A percentile compares a stretch with the other conserved stretches of the same genome.
Conservation (phyloP, 2,113 vertebrate species). For the Nothocercus nigrocapillus region DNA sequence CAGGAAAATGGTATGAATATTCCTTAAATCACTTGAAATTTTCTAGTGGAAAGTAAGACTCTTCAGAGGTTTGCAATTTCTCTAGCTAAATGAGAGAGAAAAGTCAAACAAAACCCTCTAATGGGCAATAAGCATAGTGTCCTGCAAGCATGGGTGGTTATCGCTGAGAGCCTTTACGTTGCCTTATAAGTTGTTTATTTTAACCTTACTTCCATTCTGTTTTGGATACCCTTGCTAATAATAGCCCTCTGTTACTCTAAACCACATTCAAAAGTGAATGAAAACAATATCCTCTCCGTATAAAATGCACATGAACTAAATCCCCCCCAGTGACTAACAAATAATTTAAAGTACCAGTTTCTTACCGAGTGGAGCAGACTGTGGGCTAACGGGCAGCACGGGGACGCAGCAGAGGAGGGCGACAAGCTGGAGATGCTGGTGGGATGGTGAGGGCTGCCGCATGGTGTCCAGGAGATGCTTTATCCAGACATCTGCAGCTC, state of each 20-base stretch:
- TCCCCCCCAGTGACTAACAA: neutral
- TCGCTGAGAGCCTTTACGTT: slow-evolving; percentile 19
- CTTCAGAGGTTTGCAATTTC: neutral
- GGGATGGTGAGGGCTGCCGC: slow-evolving; percentile 9
- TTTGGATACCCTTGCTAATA: neutral
- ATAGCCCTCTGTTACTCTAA: neutral
- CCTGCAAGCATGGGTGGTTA: neutral
- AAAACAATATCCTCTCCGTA: neutral
- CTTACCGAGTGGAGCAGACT: slow-evolving; percentile 51
- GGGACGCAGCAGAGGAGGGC: slow-evolving; percentile 38
- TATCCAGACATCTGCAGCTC: slow-evolving; percentile 1
- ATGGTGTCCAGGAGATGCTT: slow-evolving; percentile 10
- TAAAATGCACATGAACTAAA: neutral
- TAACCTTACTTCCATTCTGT: neutral
- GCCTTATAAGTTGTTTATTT: neutral
- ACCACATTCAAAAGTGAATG: neutral
- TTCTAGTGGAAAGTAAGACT: neutral
- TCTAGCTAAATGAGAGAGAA: neutral
- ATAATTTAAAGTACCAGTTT: slow-evolving; percentile 37
- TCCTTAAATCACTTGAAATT: neutral
- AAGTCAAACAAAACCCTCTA: neutral
- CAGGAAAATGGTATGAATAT: neutral
- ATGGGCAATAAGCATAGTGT: neutral
- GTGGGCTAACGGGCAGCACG: neutral
- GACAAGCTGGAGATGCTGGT: slow-evolving; percentile 49